phyloP scores from a whole-genome alignment of 2,888 invertebrate species.

The Tetropium fuscum region DNA sequence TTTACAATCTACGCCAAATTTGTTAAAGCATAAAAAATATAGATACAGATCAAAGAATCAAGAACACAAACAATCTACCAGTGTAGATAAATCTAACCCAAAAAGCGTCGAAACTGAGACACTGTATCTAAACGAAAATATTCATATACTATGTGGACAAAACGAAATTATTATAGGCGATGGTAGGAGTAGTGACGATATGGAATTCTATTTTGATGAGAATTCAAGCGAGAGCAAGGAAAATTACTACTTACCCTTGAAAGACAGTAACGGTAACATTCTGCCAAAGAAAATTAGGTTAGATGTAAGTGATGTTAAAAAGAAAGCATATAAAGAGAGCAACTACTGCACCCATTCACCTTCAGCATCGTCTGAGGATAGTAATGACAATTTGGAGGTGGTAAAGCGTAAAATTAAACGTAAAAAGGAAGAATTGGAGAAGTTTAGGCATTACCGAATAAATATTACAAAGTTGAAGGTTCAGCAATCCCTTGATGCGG shows the following conservation, averaged over 20 bases:
- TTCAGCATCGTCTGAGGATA: slow-evolving; percentile 32
- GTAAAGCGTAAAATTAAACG: slow-evolving; percentile 28
- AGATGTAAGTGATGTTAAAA: neutral
- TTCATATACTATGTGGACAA: slow-evolving; percentile 50
- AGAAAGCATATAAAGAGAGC: neutral
- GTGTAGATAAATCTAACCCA: slow-evolving; percentile 11
- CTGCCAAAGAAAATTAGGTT: slow-evolving; percentile 19
- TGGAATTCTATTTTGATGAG: slow-evolving; percentile 51
- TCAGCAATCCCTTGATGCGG: slow-evolving; percentile 44
- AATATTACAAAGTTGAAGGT: slow-evolving; percentile 43
- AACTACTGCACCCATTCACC: slow-evolving; percentile 4
- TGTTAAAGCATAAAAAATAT: slow-evolving; percentile 26
- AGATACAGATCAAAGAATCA: slow-evolving; percentile 30
- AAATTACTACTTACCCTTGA: slow-evolving; percentile 25
- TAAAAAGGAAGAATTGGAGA: slow-evolving; percentile 28
- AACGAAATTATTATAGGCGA: slow-evolving; percentile 51
- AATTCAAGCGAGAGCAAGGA: slow-evolving; percentile 37
- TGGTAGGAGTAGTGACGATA: slow-evolving; percentile 47
- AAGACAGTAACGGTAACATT: slow-evolving; percentile 20
- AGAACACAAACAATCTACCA: slow-evolving; percentile 16
- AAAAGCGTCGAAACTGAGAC: slow-evolving; percentile 41
- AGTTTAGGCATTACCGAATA: slow-evolving; percentile 43
- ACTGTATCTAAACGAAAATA: slow-evolving; percentile 48
- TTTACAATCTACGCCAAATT: slow-evolving; percentile 34
- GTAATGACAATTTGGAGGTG: slow-evolving; percentile 13